Evolutionary conservation across 2,888 invertebrate genomes (phyloP), one percentile per base, ranked within the genome.

Genomic region (Ornithoptera priamus): DNA sequence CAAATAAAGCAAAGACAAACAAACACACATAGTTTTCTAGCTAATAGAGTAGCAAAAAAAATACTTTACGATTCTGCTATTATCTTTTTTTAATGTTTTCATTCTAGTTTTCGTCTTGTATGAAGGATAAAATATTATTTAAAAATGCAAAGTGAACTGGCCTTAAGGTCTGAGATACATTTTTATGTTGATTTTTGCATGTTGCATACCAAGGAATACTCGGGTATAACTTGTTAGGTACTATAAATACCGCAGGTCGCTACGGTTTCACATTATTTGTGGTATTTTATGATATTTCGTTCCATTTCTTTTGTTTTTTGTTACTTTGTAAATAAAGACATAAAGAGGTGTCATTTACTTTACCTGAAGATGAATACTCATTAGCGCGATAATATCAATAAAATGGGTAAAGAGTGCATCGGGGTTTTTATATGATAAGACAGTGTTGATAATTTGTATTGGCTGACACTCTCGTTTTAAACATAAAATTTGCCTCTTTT

Each of bases 281-380:
- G 60, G 69, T 74, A 77, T 75, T 78, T 78, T 74, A 77, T 73
- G 73, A 75, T 74, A 72, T 75, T 74, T 72, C 69, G 73, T 62
- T 72, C 71, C 64, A 56, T 59, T 30, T 30, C 4, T 30, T 50
- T 42, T 50, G 62, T 20, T 57, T 67, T 70, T 72, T 68, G 39
- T 69, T 71, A 63, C 68, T 69, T 59, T 65, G 73, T 74, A 71
- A 72, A 71, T 72, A 72, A 70, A 71, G 70, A 71, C 69, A 69
- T 72, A 71, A 70, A 61, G 56, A 72, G 73, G 70, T 72, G 72
- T 71, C 71, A 71, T 72, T 72, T 60, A 70, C 63, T 70, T 65
- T 53, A 36, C 70, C 18, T 17, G 53, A 36, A 59, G 24, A 56
- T 64, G 20, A 67, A 67, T 64, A 67, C 63, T 70, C 64, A 67